Percentiles rank a stretch among this genome's conserved stretches.
phyloP scores from a whole-genome alignment of 1,140 invertebrate genomes.

The Leucophenga varia region DNA sequence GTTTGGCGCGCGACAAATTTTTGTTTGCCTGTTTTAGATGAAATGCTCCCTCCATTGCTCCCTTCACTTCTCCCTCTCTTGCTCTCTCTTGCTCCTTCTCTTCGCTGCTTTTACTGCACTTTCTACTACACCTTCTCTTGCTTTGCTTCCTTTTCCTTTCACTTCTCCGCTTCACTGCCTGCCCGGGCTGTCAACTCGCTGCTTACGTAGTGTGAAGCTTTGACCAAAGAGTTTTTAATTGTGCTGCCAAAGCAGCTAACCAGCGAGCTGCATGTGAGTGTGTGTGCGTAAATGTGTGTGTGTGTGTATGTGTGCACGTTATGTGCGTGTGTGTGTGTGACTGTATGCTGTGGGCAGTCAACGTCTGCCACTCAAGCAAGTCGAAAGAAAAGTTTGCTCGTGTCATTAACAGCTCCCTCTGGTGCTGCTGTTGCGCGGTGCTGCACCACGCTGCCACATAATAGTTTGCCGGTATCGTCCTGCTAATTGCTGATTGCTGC shows the following conservation, averaged over 20 bases:
- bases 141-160: not conserved
- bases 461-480: constrained; percentile 23
- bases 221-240: constrained; percentile 33
- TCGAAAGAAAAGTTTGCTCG: constrained; percentile 23
- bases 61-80: not conserved
- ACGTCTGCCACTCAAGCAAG: constrained; percentile 14
- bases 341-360: constrained; percentile 11
- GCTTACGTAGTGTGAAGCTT: constrained; percentile 1
- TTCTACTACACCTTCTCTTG: not conserved
- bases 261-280: too few relatives aligned
- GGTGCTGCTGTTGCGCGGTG: constrained; percentile 10
- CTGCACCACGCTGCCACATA: constrained; percentile 2
- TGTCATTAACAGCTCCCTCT: constrained; percentile 26
- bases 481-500: constrained; percentile 41
- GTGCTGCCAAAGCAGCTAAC: constrained; percentile 7
- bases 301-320: too few relatives aligned
- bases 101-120: not conserved
- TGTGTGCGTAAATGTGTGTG: too few relatives aligned
- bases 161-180: too few relatives aligned
- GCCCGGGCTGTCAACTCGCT: too few relatives aligned
- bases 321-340: too few relatives aligned
- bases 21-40: constrained; percentile 17
- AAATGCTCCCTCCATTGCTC: not conserved
- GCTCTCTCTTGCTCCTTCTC: constrained; percentile 11
- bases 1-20: constrained; percentile 33